These are phyloP conservation scores for Pterophyllum scalare DNA, from an alignment of 2,113 vertebrate species.

Conservation along the genomic window DNA sequence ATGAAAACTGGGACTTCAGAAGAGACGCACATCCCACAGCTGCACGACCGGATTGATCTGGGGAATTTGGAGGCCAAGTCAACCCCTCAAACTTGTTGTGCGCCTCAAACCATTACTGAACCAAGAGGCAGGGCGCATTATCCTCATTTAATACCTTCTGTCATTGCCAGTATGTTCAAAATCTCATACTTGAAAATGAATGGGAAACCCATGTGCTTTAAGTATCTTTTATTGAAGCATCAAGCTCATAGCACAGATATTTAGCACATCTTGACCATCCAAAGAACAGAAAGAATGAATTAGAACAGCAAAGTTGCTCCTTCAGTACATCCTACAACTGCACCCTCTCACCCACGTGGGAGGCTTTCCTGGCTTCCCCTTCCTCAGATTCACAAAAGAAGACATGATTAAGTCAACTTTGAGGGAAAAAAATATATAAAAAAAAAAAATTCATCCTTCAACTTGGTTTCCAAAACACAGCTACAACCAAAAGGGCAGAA, in stretches of 20 bases:
- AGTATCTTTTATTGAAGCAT: conserved; percentile 79
- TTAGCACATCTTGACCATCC: conserved; percentile 85
- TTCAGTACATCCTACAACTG: conserved; percentile 67
- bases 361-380: neutral
- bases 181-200: too few relatives aligned
- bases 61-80: too few relatives aligned
- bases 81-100: too few relatives aligned
- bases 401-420: conserved; percentile 22
- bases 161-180: too few relatives aligned
- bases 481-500: conserved; percentile 6
- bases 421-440: fast-evolving
- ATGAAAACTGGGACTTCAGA: too few relatives aligned
- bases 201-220: neutral
- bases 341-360: conserved; percentile 20
- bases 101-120: too few relatives aligned
- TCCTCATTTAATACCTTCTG: too few relatives aligned
- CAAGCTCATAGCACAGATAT: conserved; percentile 85
- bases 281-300: conserved; percentile 83
- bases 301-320: conserved; percentile 78
- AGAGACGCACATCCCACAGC: too few relatives aligned
- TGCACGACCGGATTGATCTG: too few relatives aligned
- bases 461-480: conserved; percentile 31
- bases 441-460: conserved; percentile 23
- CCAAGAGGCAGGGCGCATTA: too few relatives aligned
- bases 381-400: neutral